Percentiles rank a stretch among this genome's conserved stretches.
These are phyloP conservation scores for Melitaea cinxia DNA, from an alignment of 1,140 invertebrate genomes.

Conservation along the genomic window DNA sequence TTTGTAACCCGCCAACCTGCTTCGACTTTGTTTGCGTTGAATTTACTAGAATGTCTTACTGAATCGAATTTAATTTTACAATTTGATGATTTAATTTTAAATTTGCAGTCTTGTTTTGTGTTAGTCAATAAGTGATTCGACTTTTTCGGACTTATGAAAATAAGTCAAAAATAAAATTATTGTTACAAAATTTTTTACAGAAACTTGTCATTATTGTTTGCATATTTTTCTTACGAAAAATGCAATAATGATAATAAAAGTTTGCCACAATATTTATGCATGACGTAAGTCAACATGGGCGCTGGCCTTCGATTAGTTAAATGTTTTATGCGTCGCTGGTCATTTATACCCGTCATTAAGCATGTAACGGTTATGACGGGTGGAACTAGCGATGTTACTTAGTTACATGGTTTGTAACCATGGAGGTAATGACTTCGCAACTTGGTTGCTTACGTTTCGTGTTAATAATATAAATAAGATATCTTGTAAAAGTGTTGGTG, in stretches of 20 bases:
- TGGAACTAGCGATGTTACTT: conserved; percentile 38
- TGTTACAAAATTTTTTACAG: too few species aligned
- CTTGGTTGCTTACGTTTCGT: conserved; percentile 6
- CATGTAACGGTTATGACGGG: conserved; percentile 64
- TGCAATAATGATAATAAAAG: background rate
- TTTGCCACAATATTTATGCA: conserved; percentile 1
- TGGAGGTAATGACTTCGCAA: conserved; percentile 22
- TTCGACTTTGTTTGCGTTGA: too few species aligned
- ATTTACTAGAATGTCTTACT: too few species aligned
- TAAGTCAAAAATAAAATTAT: too few species aligned
- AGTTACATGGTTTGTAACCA: conserved; percentile 18
- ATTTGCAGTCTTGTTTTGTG: too few species aligned
- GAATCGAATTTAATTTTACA: too few species aligned
- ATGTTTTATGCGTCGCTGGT: conserved; percentile 63
- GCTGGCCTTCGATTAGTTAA: conserved; percentile 67
- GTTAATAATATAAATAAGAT: conserved; percentile 12
- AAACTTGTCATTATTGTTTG: too few species aligned
- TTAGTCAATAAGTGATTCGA: too few species aligned
- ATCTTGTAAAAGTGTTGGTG: background rate
- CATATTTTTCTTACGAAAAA: too few species aligned
- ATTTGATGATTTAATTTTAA: too few species aligned
- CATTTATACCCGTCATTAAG: conserved; percentile 67
- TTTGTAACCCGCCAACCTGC: too few species aligned
- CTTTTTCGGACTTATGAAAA: too few species aligned
- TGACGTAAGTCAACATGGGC: conserved; percentile 44